Evolutionary conservation across 2,888 invertebrate species (phyloP), one percentile per base, ranked within the genome.

Genomic region (Tanytarsus gracilentus): DNA sequence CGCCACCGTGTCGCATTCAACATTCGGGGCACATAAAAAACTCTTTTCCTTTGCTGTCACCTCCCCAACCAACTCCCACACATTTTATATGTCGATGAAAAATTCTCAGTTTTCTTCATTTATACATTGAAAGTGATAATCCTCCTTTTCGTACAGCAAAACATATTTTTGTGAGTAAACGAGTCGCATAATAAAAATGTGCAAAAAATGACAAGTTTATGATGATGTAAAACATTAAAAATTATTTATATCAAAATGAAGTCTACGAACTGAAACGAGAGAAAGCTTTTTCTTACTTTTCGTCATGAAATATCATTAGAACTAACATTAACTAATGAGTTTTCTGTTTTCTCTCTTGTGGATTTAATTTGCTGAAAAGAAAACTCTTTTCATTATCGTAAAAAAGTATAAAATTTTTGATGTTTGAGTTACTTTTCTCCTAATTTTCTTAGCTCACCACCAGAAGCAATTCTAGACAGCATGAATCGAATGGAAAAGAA

Each of bases 171-270:
- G 18, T 18, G 29, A 6, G 29, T 7, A 29, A 9, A 7, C 29
- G n/a, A 23, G 44, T 44, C 44, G 44, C 44, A 44, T 44, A 44
- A 44, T 44, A 44, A 44, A 44, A 40, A 36, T n/a, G n/a, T n/a
- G n/a, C n/a, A 39, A 44, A 18, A 44, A 11, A 44, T 18, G 11
- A 18, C 21, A 21, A 23, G 21, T 52, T 52, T 52, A 52, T 21
- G 52, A 29, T 29, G 30, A 29, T 52, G 30, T 52, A 29, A 49
- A 52, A 52, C 30, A 52, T 52, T 52, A 44, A 44, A 44, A 44
- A 23, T 44, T 23, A 18, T 44, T 44, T 44, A 18, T 18, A 44
- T 44, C 21, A 11, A 21, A 7, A 11, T 44, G 49, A 25, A 14
- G 49, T 49, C 49, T 49, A 49, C 27, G 49, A 49, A 49, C 49